Evolutionary conservation across 2,888 invertebrate genomes (phyloP), one percentile per base, ranked within the genome.

Genomic region (Xanthostigma xanthostigma): DNA sequence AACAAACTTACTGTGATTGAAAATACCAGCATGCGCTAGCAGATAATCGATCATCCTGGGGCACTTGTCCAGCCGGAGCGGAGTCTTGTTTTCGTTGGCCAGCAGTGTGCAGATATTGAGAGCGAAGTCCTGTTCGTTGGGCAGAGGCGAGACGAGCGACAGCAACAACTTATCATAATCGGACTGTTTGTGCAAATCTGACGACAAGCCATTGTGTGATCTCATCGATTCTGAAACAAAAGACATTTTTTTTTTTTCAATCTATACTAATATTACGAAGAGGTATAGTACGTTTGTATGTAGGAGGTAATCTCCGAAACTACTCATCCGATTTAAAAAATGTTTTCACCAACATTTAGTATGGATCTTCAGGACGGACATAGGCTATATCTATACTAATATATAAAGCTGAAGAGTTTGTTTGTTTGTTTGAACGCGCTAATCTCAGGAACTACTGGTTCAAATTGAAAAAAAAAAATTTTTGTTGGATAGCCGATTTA

Each of bases 111-210:
- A 95, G 3, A 96, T 92, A 67, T 97, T 97, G 59, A 98, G 84
- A 33, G 95, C 95, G 66, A 97, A 94, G 70, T 97, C 97, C 64
- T 96, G 93, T 66, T 98, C 97, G 67, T 98, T 98, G 8, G 97
- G 96, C 64, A 98, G 75, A 1, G 97, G 95, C n/a, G 92, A 92
- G 46, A 93, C 71, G 38, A 98, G 74, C 0, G 96, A 93, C 47
- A 94, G 72, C n/a, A 90, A 80, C 50, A 98, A 71, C 52, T 91
- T 82, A 58, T 88, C 86, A 64, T 89, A 91, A 60, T 89, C 88
- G 2, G 85, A 81, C 48, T 73, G 63, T 59, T 76, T 79, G 65
- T 80, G 77, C 44, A 83, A 64, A 58, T 80, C 73, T 14, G 77
- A 74, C 10, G 83, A 83, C 56, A 87, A 66, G 53, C 82, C 81